Conservation (phyloP, 2,113 vertebrate species). For the Alouatta palliata region DNA sequence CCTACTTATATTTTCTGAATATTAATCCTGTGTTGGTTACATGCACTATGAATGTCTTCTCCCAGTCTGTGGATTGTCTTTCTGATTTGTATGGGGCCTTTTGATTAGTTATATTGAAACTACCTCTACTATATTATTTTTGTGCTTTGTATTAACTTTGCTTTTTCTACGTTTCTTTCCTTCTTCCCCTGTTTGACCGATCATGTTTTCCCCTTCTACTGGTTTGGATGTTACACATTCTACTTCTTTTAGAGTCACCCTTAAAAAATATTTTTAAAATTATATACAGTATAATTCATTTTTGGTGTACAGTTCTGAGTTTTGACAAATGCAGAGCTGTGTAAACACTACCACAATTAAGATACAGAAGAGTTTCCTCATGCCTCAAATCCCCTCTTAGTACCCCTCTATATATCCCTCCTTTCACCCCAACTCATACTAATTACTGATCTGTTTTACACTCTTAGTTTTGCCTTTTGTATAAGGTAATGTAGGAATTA, state of each 20-base stretch:
- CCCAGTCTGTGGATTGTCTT: background rate
- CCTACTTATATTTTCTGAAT: background rate
- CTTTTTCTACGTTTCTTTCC: background rate
- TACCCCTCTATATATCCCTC: background rate
- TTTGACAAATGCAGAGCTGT: slow-evolving; percentile 28
- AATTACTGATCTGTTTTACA: background rate
- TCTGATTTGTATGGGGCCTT: background rate
- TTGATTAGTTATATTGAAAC: background rate
- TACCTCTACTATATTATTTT: background rate
- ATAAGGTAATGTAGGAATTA: background rate
- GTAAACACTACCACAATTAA: slow-evolving; percentile 4
- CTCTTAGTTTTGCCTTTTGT: background rate
- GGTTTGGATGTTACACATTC: background rate
- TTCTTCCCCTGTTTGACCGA: background rate
- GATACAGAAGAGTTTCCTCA: background rate
- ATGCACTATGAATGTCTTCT: background rate
- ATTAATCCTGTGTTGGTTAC: background rate
- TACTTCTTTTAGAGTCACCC: background rate
- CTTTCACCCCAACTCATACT: background rate
- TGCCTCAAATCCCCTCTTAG: background rate
- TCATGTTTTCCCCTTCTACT: background rate
- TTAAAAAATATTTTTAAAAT: background rate
- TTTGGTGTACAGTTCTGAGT: background rate
- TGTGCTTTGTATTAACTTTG: background rate
- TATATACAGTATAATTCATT: background rate